Base-by-base conservation (phyloP, 2,797 vertebrate genomes). In the Strix occidentalis region DNA sequence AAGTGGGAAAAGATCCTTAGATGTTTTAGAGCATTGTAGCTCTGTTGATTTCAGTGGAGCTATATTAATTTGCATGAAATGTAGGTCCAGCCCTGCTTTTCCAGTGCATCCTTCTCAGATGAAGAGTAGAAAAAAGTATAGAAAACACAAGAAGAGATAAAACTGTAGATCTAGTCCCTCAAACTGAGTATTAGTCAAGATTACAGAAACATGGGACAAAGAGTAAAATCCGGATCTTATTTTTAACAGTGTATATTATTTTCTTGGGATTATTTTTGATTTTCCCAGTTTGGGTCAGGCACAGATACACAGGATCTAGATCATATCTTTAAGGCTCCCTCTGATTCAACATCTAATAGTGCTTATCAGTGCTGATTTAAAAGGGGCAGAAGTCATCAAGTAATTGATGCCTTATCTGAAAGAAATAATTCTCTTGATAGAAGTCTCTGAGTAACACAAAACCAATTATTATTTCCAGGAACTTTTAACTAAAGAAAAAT, bases 401-500 rank as follows among this genome's bases (percentile, higher is more conserved):
- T 86, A 91, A 94, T 57, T 92, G 61, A 80, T 87, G 86, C 45
- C 69, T 93, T 93, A 89, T 76, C 93, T 95, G 48, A 31, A 96
- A 95, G 58, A 94, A 96, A 84, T 53, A 88, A 89, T 81, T 65
- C 26, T 95, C 88, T 79, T 68, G 33, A 65, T 65, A 84, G 69
- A 95, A 95, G 61, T 57, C 57, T 89, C 65, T 89, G 83, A 96
- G 80, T 58, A 89, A 84, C 60, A 89, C 16, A 74, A 85, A 90
- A 3, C 7, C 26, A 83, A 82, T 92, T 84, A 88, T 70, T 95
- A 84, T 95, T 97, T 95, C 64, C 63, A 84, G 68, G 57, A 86
- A 79, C 43, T 92, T 96, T 94, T 83, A 92, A 93, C 60, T 56
- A 77, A 88, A 91, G 84, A 93, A 94, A 94, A 95, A 94, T 61